Percentiles rank a stretch among this genome's conserved stretches.
phyloP scores from a whole-genome alignment of 2,888 invertebrate species.

The Leptinotarsa haldemani region DNA sequence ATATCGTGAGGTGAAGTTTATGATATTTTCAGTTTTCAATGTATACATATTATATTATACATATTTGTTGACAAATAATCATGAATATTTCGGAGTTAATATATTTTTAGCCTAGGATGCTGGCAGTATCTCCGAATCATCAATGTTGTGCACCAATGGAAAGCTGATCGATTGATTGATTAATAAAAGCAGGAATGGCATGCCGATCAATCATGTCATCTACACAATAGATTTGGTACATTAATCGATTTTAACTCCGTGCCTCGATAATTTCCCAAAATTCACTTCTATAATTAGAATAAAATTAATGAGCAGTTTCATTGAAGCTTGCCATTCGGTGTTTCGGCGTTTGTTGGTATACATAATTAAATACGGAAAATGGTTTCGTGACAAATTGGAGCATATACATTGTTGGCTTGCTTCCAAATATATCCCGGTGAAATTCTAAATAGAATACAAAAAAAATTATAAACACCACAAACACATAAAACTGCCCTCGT shows the following conservation, averaged over 20 bases:
- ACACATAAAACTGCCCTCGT: background rate
- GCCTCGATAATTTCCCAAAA: background rate
- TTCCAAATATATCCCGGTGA: background rate
- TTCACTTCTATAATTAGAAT: constrained; percentile 18
- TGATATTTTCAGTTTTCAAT: too few relatives aligned
- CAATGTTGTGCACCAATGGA: too few relatives aligned
- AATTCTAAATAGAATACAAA: background rate
- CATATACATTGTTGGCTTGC: constrained; percentile 6
- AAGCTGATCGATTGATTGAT: background rate
- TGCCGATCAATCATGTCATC: background rate
- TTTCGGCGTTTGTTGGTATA: constrained; percentile 10
- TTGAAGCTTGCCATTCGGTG: constrained; percentile 12
- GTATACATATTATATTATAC: too few relatives aligned
- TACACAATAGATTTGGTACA: background rate
- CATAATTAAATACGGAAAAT: constrained; percentile 17
- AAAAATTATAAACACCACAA: background rate
- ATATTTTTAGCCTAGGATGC: too few relatives aligned
- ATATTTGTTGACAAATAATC: too few relatives aligned
- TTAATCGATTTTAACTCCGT: background rate
- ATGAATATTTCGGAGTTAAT: too few relatives aligned
- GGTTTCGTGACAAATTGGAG: constrained; percentile 20
- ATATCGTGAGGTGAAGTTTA: too few relatives aligned
- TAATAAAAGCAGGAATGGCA: background rate
- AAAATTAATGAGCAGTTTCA: constrained; percentile 18
- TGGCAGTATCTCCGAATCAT: too few relatives aligned